Evolutionary conservation across 2,888 invertebrate species (phyloP).

Genomic region (Acrobasis repandana): DNA sequence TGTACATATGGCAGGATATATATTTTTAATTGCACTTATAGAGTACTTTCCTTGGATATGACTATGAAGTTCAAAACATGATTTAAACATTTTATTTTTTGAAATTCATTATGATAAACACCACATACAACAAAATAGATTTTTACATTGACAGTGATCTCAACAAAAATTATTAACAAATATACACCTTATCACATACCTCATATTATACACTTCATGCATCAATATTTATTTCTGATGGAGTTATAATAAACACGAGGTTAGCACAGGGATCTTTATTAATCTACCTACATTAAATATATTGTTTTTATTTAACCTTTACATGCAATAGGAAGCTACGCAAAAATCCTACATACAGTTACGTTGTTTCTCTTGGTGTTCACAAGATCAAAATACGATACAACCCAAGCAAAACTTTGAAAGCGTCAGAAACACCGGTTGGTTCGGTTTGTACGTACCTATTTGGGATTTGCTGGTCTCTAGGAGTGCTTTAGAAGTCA

Average conservation of each 20-base stretch:
- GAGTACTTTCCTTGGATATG: too few relatives aligned
- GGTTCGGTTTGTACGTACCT: conserved; percentile 69
- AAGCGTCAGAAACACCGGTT: conserved; percentile 54
- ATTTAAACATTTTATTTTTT: too few relatives aligned
- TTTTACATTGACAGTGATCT: too few relatives aligned
- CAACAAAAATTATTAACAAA: too few relatives aligned
- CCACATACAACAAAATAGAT: too few relatives aligned
- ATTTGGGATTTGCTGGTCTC: conserved; percentile 85
- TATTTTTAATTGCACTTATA: too few relatives aligned
- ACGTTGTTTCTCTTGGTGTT: background rate
- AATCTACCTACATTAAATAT: background rate
- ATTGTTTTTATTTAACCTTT: background rate
- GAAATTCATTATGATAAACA: too few relatives aligned
- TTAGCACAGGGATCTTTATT: background rate
- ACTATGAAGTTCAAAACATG: too few relatives aligned
- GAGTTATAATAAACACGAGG: background rate
- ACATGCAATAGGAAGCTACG: background rate
- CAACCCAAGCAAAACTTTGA: conserved; percentile 3
- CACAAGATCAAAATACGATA: background rate
- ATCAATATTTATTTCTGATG: too few relatives aligned
- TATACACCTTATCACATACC: too few relatives aligned
- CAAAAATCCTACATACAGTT: background rate
- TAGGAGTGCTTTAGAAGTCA: conserved; percentile 88
- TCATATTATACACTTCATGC: too few relatives aligned
- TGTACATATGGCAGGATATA: too few relatives aligned